Conservation (phyloP, 1,140 invertebrate genomes). For the Euwallacea similis region DNA sequence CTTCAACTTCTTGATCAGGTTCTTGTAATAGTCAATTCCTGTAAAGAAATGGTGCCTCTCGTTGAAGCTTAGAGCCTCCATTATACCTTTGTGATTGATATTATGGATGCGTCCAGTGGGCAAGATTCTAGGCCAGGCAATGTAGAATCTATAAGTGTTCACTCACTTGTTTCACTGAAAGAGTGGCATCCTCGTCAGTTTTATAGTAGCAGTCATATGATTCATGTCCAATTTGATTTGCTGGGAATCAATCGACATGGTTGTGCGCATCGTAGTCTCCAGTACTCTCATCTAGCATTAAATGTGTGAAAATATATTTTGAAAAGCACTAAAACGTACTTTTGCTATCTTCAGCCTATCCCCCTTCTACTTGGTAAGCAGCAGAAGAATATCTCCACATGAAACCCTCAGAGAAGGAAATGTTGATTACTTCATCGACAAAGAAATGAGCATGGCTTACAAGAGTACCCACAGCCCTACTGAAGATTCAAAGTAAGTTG, state of each 20-base stretch:
- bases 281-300: conserved; percentile 51
- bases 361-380: conserved; percentile 63
- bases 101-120: conserved; percentile 48
- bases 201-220: conserved; percentile 63
- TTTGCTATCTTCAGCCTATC: conserved; percentile 59
- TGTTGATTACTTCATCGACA: conserved; percentile 37
- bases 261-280: conserved; percentile 63
- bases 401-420: conserved; percentile 57
- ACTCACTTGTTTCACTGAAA: conserved; percentile 56
- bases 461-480: background rate
- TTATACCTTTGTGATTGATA: conserved; percentile 60
- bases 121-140: conserved; percentile 60
- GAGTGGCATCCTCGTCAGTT: conserved; percentile 57
- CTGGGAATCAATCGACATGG: conserved; percentile 55
- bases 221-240: conserved; percentile 59
- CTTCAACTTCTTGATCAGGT: conserved; percentile 60
- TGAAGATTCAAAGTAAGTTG: background rate
- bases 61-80: conserved; percentile 2
- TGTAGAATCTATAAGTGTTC: conserved; percentile 59
- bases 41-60: background rate
- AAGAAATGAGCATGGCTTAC: conserved; percentile 10
- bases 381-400: conserved; percentile 59
- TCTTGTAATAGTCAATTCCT: conserved; percentile 60
- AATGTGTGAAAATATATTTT: too few species aligned
- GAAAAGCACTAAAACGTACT: too few species aligned